Evolutionary conservation across 2,797 vertebrate species (phyloP).

Genomic region (Tamandua tetradactyla): DNA sequence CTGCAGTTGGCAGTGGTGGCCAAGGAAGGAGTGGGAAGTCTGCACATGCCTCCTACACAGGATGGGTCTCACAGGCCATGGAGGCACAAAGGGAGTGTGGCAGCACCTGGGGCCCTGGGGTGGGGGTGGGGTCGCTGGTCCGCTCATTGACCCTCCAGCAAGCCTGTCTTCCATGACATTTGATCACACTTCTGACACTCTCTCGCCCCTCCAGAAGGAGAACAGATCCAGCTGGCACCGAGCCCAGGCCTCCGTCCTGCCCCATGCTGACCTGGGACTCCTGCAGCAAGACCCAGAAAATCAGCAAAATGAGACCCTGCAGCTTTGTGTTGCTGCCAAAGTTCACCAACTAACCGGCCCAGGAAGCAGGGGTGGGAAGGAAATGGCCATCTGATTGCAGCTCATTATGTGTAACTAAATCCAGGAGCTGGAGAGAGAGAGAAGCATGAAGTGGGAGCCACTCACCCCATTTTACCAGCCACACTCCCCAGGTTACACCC

Average conservation of each 20-base stretch:
- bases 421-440: accelerated
- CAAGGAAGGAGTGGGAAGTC: accelerated
- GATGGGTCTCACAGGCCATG: accelerated
- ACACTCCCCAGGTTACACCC: accelerated
- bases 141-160: too few relatives aligned
- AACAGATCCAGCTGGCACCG: accelerated
- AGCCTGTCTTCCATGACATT: neutral
- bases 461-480: too few relatives aligned
- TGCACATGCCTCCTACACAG: neutral
- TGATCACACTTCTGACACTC: neutral
- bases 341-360: accelerated
- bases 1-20: accelerated
- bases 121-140: neutral
- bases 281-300: neutral
- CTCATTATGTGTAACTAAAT: accelerated
- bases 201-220: too few relatives aligned
- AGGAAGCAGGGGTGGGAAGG: neutral
- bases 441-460: accelerated
- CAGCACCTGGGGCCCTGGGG: too few relatives aligned
- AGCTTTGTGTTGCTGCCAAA: accelerated
- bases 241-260: neutral
- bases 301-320: neutral
- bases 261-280: neutral
- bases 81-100: too few relatives aligned
- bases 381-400: neutral